Conservation (phyloP, 2,113 vertebrate genomes). For the Antechinus flavipes region DNA sequence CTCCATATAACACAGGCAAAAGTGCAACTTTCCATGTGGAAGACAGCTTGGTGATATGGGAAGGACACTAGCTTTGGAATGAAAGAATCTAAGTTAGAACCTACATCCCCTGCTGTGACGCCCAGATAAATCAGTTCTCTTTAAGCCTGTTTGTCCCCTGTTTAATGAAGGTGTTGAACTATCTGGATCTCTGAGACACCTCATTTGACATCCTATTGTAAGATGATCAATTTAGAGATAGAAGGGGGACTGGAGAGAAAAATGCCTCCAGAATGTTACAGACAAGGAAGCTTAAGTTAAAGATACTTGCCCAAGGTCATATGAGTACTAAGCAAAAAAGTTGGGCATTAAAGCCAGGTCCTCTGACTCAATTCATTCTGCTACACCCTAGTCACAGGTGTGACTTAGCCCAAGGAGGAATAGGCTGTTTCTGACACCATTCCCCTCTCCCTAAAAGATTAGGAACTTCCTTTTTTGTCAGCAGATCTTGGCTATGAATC, state of each 20-base stretch:
- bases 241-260: background rate
- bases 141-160: background rate
- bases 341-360: too few relatives aligned
- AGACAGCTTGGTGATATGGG: background rate
- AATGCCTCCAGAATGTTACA: too few relatives aligned
- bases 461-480: too few relatives aligned
- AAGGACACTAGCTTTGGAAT: background rate
- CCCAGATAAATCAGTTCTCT: background rate
- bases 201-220: background rate
- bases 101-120: background rate
- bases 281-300: too few relatives aligned
- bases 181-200: background rate
- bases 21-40: background rate
- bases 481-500: too few relatives aligned
- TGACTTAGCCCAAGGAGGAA: too few relatives aligned
- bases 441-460: too few relatives aligned
- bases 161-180: background rate
- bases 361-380: too few relatives aligned
- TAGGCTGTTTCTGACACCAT: too few relatives aligned
- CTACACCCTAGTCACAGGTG: too few relatives aligned
- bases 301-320: too few relatives aligned
- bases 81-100: background rate
- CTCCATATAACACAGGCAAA: background rate
- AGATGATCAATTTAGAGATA: background rate
- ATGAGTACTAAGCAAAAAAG: too few relatives aligned